Percentiles rank a stretch among this genome's conserved stretches.
Evolutionary conservation across 2,888 invertebrate species (phyloP).

Genomic region (Ptychoptera contaminata): DNA sequence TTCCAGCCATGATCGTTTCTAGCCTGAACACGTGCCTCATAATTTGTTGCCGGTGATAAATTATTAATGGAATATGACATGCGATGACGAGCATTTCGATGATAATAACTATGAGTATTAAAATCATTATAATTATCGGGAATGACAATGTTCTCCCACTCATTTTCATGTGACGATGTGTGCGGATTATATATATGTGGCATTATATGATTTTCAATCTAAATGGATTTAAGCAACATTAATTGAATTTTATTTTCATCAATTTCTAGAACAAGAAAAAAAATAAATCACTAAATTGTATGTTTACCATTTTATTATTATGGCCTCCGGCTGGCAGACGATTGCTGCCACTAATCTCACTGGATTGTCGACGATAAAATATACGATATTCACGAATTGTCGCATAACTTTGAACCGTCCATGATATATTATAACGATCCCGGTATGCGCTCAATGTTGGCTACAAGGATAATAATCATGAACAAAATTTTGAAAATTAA

Average conservation of each 20-base stretch:
- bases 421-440: constrained; percentile 35
- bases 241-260: too few relatives aligned
- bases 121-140: constrained; percentile 6
- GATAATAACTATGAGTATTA: not conserved
- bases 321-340: too few relatives aligned
- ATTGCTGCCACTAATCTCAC: too few relatives aligned
- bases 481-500: not conserved
- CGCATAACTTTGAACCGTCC: constrained; percentile 37
- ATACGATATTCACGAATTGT: constrained; percentile 35
- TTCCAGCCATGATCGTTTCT: constrained; percentile 42
- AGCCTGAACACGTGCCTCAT: constrained; percentile 39
- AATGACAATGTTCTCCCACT: constrained; percentile 14
- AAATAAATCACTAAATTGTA: too few relatives aligned
- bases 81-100: constrained; percentile 26
- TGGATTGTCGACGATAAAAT: constrained; percentile 19
- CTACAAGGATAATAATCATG: constrained; percentile 3
- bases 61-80: constrained; percentile 37
- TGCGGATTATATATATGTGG: too few relatives aligned
- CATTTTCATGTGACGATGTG: too few relatives aligned
- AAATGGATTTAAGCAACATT: too few relatives aligned
- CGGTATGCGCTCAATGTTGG: constrained; percentile 31
- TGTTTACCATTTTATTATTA: too few relatives aligned
- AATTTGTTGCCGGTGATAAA: constrained; percentile 35
- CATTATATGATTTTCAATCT: too few relatives aligned
- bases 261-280: too few relatives aligned